These are phyloP conservation scores for Holacanthella duospinosa DNA, from an alignment of 2,888 invertebrate species.

Conservation along the genomic window DNA sequence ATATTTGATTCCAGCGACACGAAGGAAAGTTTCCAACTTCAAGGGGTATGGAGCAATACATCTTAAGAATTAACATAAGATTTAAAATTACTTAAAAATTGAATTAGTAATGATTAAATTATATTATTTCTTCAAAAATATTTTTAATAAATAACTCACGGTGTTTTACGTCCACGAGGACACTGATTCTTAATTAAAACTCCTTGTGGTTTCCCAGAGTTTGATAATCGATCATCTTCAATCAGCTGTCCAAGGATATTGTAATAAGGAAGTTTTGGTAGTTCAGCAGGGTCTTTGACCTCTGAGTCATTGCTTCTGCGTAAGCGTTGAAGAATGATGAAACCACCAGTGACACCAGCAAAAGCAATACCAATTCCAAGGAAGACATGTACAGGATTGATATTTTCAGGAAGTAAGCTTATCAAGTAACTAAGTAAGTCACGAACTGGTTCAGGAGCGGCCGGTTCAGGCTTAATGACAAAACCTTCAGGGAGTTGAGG, in stretches of 20 bases:
- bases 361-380: background rate
- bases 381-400: background rate
- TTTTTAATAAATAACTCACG: background rate
- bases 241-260: background rate
- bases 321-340: background rate
- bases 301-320: background rate
- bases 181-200: background rate
- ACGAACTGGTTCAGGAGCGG: background rate
- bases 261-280: background rate
- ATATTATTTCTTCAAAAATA: background rate
- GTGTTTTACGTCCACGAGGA: background rate
- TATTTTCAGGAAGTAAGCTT: background rate
- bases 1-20: slow-evolving; percentile 31
- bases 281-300: background rate
- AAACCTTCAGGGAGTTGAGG: too few relatives aligned
- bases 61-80: background rate
- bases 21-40: slow-evolving; percentile 34
- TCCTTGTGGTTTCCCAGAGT: background rate
- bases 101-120: background rate
- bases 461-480: background rate
- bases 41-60: slow-evolving; percentile 29
- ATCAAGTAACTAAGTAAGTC: background rate
- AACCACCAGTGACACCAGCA: background rate
- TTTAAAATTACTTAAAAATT: too few relatives aligned
- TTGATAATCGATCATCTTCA: background rate